phyloP scores from a whole-genome alignment of 2,888 invertebrate genomes.

The Apotomis turbidana region DNA sequence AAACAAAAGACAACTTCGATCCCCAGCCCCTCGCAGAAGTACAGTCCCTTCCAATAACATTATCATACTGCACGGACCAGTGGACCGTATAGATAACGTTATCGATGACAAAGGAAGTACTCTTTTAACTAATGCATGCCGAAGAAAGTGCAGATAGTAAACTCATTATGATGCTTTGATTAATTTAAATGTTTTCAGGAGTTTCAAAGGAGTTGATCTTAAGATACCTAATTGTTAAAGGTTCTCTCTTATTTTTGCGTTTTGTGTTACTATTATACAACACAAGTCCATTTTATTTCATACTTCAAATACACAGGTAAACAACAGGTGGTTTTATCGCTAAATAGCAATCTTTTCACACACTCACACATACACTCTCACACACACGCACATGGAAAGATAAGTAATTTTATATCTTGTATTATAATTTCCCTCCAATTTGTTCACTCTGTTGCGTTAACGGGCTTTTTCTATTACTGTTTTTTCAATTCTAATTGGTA shows the following conservation, averaged over 20 bases:
- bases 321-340: too few relatives aligned
- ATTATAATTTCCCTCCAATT: too few relatives aligned
- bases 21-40: conserved; percentile 51
- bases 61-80: conserved; percentile 70
- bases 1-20: conserved; percentile 45
- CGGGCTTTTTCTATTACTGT: too few relatives aligned
- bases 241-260: background rate
- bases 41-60: conserved; percentile 60
- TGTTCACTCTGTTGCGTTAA: too few relatives aligned
- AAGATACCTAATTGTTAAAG: background rate
- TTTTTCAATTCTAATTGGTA: too few relatives aligned
- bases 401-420: too few relatives aligned
- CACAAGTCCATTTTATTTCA: too few relatives aligned
- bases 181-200: background rate
- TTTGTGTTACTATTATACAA: too few relatives aligned
- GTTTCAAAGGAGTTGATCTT: background rate
- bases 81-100: conserved; percentile 77
- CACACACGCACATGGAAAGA: too few relatives aligned
- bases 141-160: conserved; percentile 18
- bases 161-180: conserved; percentile 11
- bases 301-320: too few relatives aligned
- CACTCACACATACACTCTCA: too few relatives aligned
- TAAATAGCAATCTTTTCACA: too few relatives aligned
- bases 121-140: conserved; percentile 56
- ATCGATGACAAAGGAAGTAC: conserved; percentile 69